Evolutionary conservation across 2,888 invertebrate genomes (phyloP), one percentile per base, ranked within the genome.

Genomic region (Chalcis sispes): DNA sequence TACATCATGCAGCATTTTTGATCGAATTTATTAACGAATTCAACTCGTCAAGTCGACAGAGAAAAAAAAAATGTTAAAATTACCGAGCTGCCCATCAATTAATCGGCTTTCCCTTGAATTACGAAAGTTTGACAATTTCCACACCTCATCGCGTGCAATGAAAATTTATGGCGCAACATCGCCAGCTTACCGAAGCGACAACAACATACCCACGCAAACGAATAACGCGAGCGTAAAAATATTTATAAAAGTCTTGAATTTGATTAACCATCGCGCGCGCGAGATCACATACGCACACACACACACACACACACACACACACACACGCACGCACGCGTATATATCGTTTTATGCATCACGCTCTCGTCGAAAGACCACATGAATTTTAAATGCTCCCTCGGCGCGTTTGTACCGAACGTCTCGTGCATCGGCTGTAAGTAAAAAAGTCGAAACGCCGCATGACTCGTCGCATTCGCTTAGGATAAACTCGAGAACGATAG

Each of bases 201-300:
- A 15, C 40, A 29, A 18, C 56, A 29, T 13, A 27, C 27, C n/a
- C n/a, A n/a, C n/a, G n/a, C n/a, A n/a, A 50, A 40, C 62, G 18
- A 23, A 18, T 18, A 25, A 18, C 32, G 29, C 29, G n/a, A 13
- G 27, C 15, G 8, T 54, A 61, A 61, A 69, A 75, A 65, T 69
- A 58, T 75, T 62, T 62, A 59, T 59, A 56, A 64, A 75, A 70
- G 58, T 52, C 75, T 50, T 70, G 64, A 65, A 75, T 70, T 58
- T 29, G 42, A 75, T 75, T 69, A 75, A 52, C 18, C 59, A 10
- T 1, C 59, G 32, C 8, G 50, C 52, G 58, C 27, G 29, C 29
- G n/a, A n/a, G n/a, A n/a, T n/a, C n/a, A n/a, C n/a, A n/a, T n/a
- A n/a, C n/a, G n/a, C n/a, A n/a, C n/a, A n/a, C n/a, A n/a, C n/a